Base-by-base conservation (phyloP, 1,140 invertebrate genomes). In the Tenebrio molitor region DNA sequence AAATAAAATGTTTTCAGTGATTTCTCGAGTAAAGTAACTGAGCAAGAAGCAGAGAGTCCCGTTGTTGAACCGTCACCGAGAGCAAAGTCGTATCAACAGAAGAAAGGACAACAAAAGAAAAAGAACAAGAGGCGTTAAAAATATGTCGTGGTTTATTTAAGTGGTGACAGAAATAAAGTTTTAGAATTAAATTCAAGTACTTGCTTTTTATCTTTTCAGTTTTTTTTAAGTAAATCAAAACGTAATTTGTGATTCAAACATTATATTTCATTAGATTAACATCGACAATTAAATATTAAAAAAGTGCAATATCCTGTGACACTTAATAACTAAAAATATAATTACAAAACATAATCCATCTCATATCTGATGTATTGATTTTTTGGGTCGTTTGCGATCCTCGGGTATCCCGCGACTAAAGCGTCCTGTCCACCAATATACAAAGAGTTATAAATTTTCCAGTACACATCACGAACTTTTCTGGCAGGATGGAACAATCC, bases 371-470 rank as follows among this genome's bases (percentile, higher is more conserved):
- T 87, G 83, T 95, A 99, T 76, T 95, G 92, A 86, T 99, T 99
- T 85, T 97, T 97, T 12, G 92, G 92, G 83, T 99, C 97, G 83
- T 99, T 97, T 72, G 92, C 89, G 80, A 99, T 94, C 74, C 97
- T 86, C 0, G 98, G 97, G 85, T 99, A 99, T 8, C 96, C 97
- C 41, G 96, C 95, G n/a, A 99, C 97, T 19, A 99, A 87, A 5
- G 97, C 93, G 86, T 99, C 98, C 86, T 99, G 97, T 21, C 96
- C 97, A 12, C 98, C 98, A 78, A 99, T 99, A 80, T 99, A 99
- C 10, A 99, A 87, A 1, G 97, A 98, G 86, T 99, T 99, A 84
- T 99, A 99, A 75, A 98, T 97, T 86, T 99, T 99, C 98, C 98
- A 99, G 83, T 99, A 99, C 0, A 99, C 97, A 83, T 99, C 98